Conservation (phyloP, 1,140 invertebrate species). For the Apolygus lucorum region DNA sequence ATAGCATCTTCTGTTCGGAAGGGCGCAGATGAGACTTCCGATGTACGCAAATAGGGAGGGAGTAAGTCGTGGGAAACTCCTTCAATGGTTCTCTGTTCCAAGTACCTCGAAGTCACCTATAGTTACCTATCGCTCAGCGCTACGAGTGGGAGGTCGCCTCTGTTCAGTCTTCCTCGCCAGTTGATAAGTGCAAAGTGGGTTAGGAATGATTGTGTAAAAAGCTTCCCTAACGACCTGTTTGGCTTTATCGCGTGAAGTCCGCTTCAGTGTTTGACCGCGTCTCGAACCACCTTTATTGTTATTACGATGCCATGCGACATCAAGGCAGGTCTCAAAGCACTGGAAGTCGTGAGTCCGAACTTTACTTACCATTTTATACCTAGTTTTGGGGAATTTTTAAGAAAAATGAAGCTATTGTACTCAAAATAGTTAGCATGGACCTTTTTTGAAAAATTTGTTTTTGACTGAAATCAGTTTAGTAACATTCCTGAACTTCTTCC, state of each 20-base stretch:
- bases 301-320: slow-evolving; percentile 26
- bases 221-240: neutral
- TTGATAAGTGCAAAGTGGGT: slow-evolving; percentile 12
- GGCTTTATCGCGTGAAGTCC: neutral
- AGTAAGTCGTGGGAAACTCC: neutral
- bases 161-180: neutral
- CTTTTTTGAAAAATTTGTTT: no score
- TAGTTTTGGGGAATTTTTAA: no score
- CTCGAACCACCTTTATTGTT: no score
- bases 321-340: slow-evolving; percentile 20
- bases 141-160: neutral
- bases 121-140: neutral
- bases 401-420: no score
- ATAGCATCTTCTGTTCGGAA: no score
- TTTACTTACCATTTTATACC: no score
- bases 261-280: no score
- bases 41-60: neutral
- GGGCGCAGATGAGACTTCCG: neutral
- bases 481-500: no score
- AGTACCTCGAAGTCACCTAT: no score
- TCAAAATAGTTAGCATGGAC: no score
- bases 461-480: no score
- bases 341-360: slow-evolving; percentile 25
- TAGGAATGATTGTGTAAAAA: slow-evolving; percentile 3
- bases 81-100: no score